phyloP scores from a whole-genome alignment of 2,113 vertebrate species.

The Hystrix brachyura region DNA sequence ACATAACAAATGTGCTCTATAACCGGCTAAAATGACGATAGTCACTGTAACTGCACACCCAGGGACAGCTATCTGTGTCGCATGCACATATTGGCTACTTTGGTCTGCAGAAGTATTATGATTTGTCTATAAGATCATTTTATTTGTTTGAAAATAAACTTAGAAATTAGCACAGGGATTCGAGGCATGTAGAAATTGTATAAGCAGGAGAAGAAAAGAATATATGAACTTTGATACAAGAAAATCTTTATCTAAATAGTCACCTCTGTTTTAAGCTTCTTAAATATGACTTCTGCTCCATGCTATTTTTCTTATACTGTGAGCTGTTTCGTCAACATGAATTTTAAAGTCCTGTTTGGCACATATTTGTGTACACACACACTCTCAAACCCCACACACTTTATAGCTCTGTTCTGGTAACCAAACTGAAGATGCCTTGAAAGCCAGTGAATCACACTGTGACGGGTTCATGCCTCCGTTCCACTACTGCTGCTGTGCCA shows the following conservation, averaged over 20 bases:
- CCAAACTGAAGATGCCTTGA: constrained; percentile 1
- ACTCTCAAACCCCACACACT: background rate
- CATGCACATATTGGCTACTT: background rate
- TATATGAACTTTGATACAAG: background rate
- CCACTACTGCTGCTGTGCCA: background rate
- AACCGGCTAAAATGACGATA: background rate
- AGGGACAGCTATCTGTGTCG: background rate
- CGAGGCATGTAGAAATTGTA: background rate
- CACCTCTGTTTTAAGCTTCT: background rate
- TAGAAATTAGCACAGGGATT: background rate
- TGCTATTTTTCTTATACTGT: background rate
- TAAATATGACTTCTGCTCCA: background rate
- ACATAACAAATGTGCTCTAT: background rate
- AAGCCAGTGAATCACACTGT: constrained; percentile 66
- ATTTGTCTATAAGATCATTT: background rate
- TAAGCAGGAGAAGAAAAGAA: background rate
- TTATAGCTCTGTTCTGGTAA: background rate
- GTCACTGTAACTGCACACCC: background rate
- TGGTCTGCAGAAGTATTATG: background rate
- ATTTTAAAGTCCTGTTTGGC: background rate
- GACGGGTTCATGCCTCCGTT: constrained; percentile 70
- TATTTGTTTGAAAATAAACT: background rate
- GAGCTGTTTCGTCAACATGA: background rate
- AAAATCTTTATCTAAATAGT: background rate
- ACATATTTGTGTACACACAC: background rate